These are phyloP conservation scores for Probosciger aterrimus DNA, from an alignment of 2,113 vertebrate species.

Conservation along the genomic window DNA sequence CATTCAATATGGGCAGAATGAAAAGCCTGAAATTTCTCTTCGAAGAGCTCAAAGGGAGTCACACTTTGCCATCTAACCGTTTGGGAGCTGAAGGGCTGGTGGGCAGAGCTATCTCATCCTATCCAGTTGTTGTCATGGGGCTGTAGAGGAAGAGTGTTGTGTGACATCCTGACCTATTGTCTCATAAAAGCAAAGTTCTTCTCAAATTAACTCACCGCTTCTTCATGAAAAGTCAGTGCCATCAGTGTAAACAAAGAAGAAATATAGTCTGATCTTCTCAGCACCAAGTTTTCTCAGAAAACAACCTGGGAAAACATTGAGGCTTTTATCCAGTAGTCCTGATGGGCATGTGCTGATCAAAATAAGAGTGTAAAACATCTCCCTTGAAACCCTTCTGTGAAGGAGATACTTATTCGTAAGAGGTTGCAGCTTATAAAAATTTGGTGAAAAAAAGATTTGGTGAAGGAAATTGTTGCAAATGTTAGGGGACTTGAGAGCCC, in stretches of 20 bases:
- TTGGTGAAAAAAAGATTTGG: background rate
- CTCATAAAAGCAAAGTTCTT: background rate
- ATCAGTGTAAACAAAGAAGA: slow-evolving; percentile 40
- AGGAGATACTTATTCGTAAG: background rate
- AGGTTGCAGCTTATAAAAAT: background rate
- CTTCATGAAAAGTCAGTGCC: background rate
- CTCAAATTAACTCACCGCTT: background rate
- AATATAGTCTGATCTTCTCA: background rate
- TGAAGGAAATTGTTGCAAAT: background rate
- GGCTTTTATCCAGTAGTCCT: background rate
- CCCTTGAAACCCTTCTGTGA: background rate
- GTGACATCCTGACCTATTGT: slow-evolving; percentile 58
- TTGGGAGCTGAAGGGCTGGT: background rate
- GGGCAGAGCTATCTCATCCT: background rate
- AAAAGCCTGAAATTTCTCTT: background rate
- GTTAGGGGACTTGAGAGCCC: background rate
- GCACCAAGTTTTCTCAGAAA: background rate
- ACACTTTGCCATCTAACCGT: background rate
- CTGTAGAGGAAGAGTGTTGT: slow-evolving; percentile 44
- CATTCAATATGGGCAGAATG: background rate
- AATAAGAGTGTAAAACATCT: background rate
- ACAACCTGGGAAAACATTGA: background rate
- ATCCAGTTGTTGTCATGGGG: background rate
- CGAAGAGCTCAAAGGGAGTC: background rate
- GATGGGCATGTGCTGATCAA: background rate